phyloP scores from a whole-genome alignment of 2,888 invertebrate genomes.

The Busseola fusca region DNA sequence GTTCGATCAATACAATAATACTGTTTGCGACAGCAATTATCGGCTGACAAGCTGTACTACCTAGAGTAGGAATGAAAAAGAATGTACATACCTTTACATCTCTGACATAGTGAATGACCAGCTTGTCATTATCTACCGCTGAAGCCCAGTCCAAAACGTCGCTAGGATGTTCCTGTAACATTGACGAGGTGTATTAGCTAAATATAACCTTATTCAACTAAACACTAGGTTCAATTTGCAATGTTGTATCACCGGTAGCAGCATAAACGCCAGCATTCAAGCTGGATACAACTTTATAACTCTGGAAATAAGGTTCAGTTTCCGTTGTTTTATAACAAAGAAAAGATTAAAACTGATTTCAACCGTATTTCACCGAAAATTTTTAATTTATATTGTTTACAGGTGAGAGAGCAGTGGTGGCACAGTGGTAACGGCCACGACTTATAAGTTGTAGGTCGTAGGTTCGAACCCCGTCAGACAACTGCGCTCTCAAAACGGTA shows the following conservation, averaged over 20 bases:
- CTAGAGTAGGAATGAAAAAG: background rate
- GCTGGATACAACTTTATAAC: background rate
- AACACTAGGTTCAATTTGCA: background rate
- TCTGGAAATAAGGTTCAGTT: background rate
- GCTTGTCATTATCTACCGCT: conserved; percentile 95
- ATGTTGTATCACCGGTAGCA: background rate
- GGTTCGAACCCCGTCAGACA: no score
- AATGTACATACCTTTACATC: conserved; percentile 96
- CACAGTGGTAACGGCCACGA: no score
- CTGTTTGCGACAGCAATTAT: background rate
- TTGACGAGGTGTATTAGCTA: conserved; percentile 12
- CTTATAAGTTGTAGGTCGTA: no score
- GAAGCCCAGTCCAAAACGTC: conserved; percentile 97
- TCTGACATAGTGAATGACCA: conserved; percentile 96
- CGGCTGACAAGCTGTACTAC: background rate
- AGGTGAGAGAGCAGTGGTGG: no score
- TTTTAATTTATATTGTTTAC: background rate
- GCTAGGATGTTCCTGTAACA: conserved; percentile 91
- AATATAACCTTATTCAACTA: background rate
- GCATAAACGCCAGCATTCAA: background rate
- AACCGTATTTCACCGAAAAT: conserved; percentile 1
- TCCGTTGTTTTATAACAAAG: background rate
- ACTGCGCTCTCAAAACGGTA: no score
- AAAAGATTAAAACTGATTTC: background rate
- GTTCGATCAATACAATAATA: background rate